Conservation (phyloP, 2,797 vertebrate species). For the Ctenochaetus hawaiiensis region DNA sequence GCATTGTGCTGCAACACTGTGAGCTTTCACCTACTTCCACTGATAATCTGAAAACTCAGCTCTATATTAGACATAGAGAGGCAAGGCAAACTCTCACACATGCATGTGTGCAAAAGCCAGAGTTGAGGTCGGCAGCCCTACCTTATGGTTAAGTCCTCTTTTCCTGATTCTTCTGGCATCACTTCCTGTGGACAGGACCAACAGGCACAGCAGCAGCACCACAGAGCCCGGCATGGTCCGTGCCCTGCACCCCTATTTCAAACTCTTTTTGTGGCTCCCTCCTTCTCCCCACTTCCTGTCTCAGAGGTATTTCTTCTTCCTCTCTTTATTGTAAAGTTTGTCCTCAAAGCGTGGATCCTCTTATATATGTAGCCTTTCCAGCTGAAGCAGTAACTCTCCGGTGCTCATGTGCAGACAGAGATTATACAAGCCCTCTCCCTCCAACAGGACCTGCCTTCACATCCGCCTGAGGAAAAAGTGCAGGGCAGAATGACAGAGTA, state of each 20-base stretch:
- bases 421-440: constrained; percentile 73
- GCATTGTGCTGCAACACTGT: constrained; percentile 27
- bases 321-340: constrained; percentile 27
- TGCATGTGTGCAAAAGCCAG: constrained; percentile 15
- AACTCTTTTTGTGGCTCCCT: constrained; percentile 21
- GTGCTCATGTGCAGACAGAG: constrained; percentile 69
- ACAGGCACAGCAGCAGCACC: constrained; percentile 77
- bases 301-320: constrained; percentile 39
- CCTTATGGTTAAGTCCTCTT: constrained; percentile 86
- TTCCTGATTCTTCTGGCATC: constrained; percentile 80
- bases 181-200: constrained; percentile 77
- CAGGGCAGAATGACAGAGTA: constrained; percentile 60
- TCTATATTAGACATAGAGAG: neutral
- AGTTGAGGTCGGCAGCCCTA: constrained; percentile 60
- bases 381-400: constrained; percentile 49
- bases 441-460: constrained; percentile 68
- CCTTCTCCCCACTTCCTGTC: constrained; percentile 27
- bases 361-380: constrained; percentile 33
- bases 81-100: neutral
- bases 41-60: neutral
- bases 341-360: constrained; percentile 30
- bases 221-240: constrained; percentile 75
- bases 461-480: constrained; percentile 62
- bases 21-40: constrained; percentile 56
- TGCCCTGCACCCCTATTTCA: constrained; percentile 42